Percentiles rank a stretch among this genome's conserved stretches.
These are phyloP conservation scores for Eucera pruinosa DNA, from an alignment of 2,888 invertebrate genomes.

Conservation along the genomic window DNA sequence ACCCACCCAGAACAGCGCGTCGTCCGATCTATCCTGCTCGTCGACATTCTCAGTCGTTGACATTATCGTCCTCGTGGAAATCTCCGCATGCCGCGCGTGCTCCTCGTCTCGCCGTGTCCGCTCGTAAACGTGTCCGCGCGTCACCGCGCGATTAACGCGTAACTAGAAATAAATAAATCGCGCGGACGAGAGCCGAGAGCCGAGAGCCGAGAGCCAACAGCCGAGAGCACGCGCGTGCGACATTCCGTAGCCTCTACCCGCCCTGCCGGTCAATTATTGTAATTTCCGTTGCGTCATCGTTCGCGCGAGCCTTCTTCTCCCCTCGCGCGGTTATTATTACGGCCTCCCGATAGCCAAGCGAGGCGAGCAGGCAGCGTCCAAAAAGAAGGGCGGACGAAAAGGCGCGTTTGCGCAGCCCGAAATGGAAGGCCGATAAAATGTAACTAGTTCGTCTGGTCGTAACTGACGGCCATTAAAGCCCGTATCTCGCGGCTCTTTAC, in stretches of 20 bases:
- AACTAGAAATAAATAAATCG: slow-evolving; percentile 6
- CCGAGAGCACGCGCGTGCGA: too few relatives aligned
- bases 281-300: slow-evolving; percentile 11
- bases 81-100: slow-evolving; percentile 43
- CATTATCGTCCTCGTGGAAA: slow-evolving; percentile 51
- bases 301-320: not conserved
- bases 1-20: slow-evolving; percentile 44
- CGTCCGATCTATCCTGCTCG: slow-evolving; percentile 44
- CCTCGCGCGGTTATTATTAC: not conserved
- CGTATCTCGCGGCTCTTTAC: slow-evolving; percentile 71
- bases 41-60: slow-evolving; percentile 39
- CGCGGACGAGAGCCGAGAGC: too few relatives aligned
- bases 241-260: not conserved
- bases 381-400: slow-evolving; percentile 2
- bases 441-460: slow-evolving; percentile 71
- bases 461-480: slow-evolving; percentile 62
- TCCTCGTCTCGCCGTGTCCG: slow-evolving; percentile 29
- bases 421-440: slow-evolving; percentile 65
- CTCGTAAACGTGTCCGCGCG: slow-evolving; percentile 15
- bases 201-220: too few relatives aligned
- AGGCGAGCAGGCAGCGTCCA: not conserved
- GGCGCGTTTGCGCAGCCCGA: slow-evolving; percentile 9
- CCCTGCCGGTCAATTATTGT: slow-evolving; percentile 12
- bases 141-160: slow-evolving; percentile 15
- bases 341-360: not conserved